Conservation (phyloP, 2,888 invertebrate species). For the Leucophenga maculata region DNA sequence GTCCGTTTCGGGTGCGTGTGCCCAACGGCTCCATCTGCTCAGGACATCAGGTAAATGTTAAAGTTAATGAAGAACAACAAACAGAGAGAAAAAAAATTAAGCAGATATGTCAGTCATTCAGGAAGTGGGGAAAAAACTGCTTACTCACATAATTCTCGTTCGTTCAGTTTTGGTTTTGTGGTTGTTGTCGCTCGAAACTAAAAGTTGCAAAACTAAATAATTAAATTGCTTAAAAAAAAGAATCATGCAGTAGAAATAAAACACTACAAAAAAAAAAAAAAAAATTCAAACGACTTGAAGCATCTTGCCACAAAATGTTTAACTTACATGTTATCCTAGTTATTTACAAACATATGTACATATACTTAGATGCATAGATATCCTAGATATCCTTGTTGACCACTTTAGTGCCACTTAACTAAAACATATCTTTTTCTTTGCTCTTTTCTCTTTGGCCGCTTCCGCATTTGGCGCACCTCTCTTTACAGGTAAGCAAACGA, state of each 20-base stretch:
- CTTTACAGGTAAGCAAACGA: slow-evolving; percentile 62
- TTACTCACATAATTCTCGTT: too few species aligned
- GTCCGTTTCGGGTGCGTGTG: slow-evolving; percentile 72
- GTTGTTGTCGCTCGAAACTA: not conserved
- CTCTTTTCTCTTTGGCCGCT: slow-evolving; percentile 37
- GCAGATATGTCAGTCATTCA: not conserved
- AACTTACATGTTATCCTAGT: slow-evolving; percentile 45
- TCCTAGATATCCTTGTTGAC: slow-evolving; percentile 25
- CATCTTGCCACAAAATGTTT: slow-evolving; percentile 63
- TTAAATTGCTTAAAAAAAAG: slow-evolving; percentile 11
- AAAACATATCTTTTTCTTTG: slow-evolving; percentile 44
- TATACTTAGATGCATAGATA: slow-evolving; percentile 19
- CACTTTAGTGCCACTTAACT: slow-evolving; percentile 42
- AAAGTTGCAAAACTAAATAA: slow-evolving; percentile 19
- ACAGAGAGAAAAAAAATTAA: not conserved
- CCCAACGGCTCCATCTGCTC: slow-evolving; percentile 73
- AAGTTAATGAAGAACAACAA: not conserved
- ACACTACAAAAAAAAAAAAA: not conserved
- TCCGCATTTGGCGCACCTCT: slow-evolving; percentile 29
- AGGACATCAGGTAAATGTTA: slow-evolving; percentile 72
- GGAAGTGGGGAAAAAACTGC: too few species aligned
- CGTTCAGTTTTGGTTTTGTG: not conserved
- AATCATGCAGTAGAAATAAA: not conserved
- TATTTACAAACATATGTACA: slow-evolving; percentile 18
- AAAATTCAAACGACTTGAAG: slow-evolving; percentile 8